phyloP scores from a whole-genome alignment of 1,140 invertebrate genomes.

The Hylaeus anthracinus region DNA sequence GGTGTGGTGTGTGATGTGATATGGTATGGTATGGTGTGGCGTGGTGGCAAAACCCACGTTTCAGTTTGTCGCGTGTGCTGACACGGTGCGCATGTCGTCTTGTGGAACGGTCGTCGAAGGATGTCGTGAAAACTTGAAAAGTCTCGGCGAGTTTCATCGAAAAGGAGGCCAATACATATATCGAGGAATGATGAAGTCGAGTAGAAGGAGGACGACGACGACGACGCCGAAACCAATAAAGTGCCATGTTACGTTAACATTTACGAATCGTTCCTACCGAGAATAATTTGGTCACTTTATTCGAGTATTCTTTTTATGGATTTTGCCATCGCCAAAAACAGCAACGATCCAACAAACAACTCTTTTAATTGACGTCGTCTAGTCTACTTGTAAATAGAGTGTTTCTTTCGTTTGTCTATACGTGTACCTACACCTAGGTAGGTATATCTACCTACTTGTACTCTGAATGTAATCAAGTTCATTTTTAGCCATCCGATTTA shows the following conservation, averaged over 20 bases:
- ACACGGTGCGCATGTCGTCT: conserved; percentile 55
- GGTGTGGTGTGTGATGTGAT: no score
- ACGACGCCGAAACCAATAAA: not conserved
- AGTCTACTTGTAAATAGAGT: no score
- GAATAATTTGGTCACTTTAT: conserved; percentile 14
- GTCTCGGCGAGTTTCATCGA: no score
- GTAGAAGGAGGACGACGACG: no score
- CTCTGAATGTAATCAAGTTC: no score
- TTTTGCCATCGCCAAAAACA: not conserved
- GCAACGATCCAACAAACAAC: not conserved
- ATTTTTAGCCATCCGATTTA: conserved; percentile 26
- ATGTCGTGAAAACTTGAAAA: conserved; percentile 2
- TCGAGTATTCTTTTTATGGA: not conserved
- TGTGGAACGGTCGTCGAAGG: not conserved
- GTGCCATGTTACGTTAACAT: not conserved
- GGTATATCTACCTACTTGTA: no score
- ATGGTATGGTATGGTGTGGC: no score
- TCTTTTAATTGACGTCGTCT: not conserved
- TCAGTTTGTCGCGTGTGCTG: conserved; percentile 72
- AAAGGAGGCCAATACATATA: no score
- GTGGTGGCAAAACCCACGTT: conserved; percentile 61
- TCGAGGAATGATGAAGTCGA: not conserved
- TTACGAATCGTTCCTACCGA: not conserved
- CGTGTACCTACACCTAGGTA: no score
- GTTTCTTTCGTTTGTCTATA: no score